These are phyloP conservation scores for Caenorhabditis briggsae DNA, from an alignment of 1,140 invertebrate species.

Conservation along the genomic window DNA sequence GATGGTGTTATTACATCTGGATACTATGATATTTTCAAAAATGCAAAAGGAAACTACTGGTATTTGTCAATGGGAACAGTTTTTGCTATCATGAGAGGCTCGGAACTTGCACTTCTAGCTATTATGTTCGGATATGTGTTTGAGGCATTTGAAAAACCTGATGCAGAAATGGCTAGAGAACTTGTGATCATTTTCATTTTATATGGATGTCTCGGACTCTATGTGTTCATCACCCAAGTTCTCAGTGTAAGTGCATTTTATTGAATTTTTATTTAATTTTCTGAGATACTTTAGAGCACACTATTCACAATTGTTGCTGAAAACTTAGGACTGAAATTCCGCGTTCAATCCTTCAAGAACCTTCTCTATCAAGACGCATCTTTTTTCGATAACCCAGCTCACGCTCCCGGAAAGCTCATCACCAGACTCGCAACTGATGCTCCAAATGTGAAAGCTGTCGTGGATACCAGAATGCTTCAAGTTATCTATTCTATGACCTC, in stretches of 20 bases:
- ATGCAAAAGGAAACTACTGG: conserved; percentile 65
- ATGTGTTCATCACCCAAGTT: conserved; percentile 57
- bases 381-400: conserved; percentile 80
- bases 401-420: conserved; percentile 79
- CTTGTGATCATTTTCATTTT: conserved; percentile 59
- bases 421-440: conserved; percentile 80
- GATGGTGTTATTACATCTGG: conserved; percentile 62
- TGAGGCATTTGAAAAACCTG: conserved; percentile 58
- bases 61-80: conserved; percentile 55
- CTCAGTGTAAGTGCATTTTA: conserved; percentile 57
- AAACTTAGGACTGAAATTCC: conserved; percentile 64
- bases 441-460: conserved; percentile 79
- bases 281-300: conserved; percentile 57
- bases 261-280: background rate
- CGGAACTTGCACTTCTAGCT: conserved; percentile 64
- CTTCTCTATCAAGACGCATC: conserved; percentile 79
- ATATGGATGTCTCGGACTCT: conserved; percentile 54
- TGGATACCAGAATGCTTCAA: conserved; percentile 68
- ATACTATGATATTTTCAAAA: conserved; percentile 62
- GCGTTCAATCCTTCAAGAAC: conserved; percentile 77
- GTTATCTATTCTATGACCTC: conserved; percentile 78
- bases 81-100: conserved; percentile 56
- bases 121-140: conserved; percentile 60
- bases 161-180: conserved; percentile 44
- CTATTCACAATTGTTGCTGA: conserved; percentile 64